These are phyloP conservation scores for Axea sp. DNA, from an alignment of 2,888 invertebrate species.

Conservation along the genomic window DNA sequence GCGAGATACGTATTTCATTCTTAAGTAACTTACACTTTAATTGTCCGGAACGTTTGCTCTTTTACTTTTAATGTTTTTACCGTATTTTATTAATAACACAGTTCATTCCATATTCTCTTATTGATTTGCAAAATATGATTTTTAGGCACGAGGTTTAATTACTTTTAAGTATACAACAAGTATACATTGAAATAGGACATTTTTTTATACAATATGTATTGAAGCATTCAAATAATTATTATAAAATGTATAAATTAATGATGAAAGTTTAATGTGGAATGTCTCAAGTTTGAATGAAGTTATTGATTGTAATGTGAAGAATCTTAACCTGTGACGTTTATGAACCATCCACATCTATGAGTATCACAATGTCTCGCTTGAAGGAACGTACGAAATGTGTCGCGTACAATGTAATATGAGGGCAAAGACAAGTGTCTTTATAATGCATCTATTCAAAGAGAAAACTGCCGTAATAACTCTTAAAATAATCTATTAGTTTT, in stretches of 20 bases:
- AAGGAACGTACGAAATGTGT: constrained; percentile 73
- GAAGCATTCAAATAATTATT: too few species aligned
- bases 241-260: too few species aligned
- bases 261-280: too few species aligned
- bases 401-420: constrained; percentile 54
- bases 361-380: constrained; percentile 76
- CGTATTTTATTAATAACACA: neutral
- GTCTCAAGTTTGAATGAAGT: constrained; percentile 9
- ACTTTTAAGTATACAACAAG: too few species aligned
- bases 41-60: constrained; percentile 20
- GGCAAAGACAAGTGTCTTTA: constrained; percentile 53
- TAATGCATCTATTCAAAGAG: constrained; percentile 39
- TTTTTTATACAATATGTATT: too few species aligned
- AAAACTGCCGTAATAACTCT: constrained; percentile 41
- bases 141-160: too few species aligned
- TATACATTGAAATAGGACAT: too few species aligned
- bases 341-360: constrained; percentile 66
- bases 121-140: too few species aligned
- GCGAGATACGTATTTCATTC: too few species aligned
- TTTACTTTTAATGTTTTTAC: constrained; percentile 3
- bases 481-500: too few species aligned
- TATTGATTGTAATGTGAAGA: constrained; percentile 19
- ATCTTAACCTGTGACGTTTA: constrained; percentile 27
- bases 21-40: too few species aligned
- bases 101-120: too few species aligned